Evolutionary conservation across 1,140 invertebrate genomes (phyloP), one percentile per base, ranked within the genome.

Genomic region (Mamestra configurata): DNA sequence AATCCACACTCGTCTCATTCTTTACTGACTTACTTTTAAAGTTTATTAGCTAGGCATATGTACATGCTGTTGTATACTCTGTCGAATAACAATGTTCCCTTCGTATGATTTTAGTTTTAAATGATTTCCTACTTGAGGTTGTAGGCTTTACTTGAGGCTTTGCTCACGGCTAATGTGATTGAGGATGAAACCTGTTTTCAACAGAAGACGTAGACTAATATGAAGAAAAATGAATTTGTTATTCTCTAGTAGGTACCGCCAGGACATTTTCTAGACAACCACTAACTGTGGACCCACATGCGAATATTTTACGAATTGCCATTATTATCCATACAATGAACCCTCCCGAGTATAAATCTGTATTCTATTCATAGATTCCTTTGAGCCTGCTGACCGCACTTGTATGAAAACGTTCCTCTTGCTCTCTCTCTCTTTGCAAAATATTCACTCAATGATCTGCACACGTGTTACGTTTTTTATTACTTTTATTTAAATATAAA

Each of bases 1-100:
- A 85, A 83, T 80, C 70, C 40, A 55, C 79, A 77, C 57, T 79
- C 61, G 64, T 57, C 35, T 71, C 27, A 27, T 20, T 73, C 61
- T 4, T 20, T 70, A 27, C 66, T 5, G 20, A 20, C 35, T 22
- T 18, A 27, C 53, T 35, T 70, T 20, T n/a, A 31, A 66, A 71
- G 24, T 31, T 71, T 35, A 51, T 71, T 71, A 35, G 18, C 31
- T 43, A 61, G 15, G 13, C 40, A 22, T 46, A n/a, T n/a, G n/a
- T n/a, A 31, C 2, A 31, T 5, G 27, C 27, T 31, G 5, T 5
- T 5, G 27, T 31, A 31, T 31, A 5, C 27, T 31, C 27, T 3
- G 27, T 31, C 5, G 27, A 31, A 31, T 1, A 31, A 31, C 27
- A 31, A 31, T 3, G 27, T 31, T 5, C 5, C 27, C 27, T 31